Conservation (phyloP, 2,797 vertebrate species). For the Phataginus tetradactyla region DNA sequence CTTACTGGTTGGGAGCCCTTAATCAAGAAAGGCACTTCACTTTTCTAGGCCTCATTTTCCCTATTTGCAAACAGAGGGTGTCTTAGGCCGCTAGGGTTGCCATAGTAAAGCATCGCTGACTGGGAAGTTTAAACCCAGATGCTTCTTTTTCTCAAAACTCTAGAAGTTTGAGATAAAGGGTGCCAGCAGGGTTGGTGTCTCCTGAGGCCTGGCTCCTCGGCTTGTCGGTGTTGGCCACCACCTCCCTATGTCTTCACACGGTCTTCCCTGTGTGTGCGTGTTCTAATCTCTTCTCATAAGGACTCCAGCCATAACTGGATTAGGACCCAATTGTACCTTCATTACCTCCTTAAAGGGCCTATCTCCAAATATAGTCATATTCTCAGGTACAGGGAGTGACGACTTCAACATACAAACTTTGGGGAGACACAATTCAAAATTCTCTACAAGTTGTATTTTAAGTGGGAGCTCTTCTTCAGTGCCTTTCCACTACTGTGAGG, state of each 20-base stretch:
- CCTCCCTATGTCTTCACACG: neutral
- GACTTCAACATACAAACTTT: neutral
- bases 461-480: neutral
- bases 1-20: neutral
- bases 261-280: neutral
- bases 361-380: neutral
- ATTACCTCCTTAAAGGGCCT: neutral
- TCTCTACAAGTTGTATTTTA: neutral
- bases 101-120: neutral
- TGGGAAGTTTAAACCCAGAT: neutral
- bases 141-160: neutral
- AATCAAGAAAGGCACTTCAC: neutral
- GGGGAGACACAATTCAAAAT: neutral
- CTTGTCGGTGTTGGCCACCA: neutral
- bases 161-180: neutral
- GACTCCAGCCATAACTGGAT: neutral
- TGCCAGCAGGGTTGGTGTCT: neutral
- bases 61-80: neutral
- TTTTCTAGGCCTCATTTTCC: neutral
- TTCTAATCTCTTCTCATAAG: neutral
- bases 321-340: neutral
- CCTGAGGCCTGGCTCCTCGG: neutral
- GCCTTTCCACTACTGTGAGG: neutral
- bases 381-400: neutral
- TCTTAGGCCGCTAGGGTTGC: neutral